Evolutionary conservation across 2,888 invertebrate genomes (phyloP).

Genomic region (Acrocyrtus sp.): DNA sequence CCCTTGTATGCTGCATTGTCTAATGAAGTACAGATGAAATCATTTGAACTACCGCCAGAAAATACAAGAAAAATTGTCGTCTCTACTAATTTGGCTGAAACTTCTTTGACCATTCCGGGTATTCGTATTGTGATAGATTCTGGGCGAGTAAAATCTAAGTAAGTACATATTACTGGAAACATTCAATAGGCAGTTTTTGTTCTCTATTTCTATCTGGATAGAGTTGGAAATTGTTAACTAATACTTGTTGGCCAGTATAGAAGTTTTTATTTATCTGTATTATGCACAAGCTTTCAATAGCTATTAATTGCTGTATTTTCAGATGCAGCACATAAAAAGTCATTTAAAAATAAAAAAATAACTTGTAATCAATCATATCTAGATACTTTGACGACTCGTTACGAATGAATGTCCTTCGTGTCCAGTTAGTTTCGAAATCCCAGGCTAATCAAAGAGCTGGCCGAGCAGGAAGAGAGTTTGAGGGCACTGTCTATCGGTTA

Average conservation of each 20-base stretch:
- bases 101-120: constrained; percentile 74
- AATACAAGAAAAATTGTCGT: constrained; percentile 70
- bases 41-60: constrained; percentile 68
- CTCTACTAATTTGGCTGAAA: constrained; percentile 73
- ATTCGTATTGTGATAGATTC: constrained; percentile 92
- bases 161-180: constrained; percentile 45
- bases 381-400: constrained; percentile 82
- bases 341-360: not conserved
- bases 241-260: too few species aligned
- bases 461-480: constrained; percentile 86
- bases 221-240: too few species aligned
- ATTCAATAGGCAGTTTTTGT: not conserved
- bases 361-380: not conserved
- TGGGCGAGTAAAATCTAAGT: constrained; percentile 91
- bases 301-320: too few species aligned
- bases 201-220: not conserved
- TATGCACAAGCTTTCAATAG: too few species aligned
- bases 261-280: too few species aligned
- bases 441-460: constrained; percentile 95
- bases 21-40: constrained; percentile 68
- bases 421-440: constrained; percentile 86
- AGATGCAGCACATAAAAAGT: too few species aligned
- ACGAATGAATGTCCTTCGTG: constrained; percentile 84
- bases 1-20: constrained; percentile 71
- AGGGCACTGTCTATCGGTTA: constrained; percentile 87